Conservation (phyloP, 2,113 vertebrate genomes). For the Cariama cristata region DNA sequence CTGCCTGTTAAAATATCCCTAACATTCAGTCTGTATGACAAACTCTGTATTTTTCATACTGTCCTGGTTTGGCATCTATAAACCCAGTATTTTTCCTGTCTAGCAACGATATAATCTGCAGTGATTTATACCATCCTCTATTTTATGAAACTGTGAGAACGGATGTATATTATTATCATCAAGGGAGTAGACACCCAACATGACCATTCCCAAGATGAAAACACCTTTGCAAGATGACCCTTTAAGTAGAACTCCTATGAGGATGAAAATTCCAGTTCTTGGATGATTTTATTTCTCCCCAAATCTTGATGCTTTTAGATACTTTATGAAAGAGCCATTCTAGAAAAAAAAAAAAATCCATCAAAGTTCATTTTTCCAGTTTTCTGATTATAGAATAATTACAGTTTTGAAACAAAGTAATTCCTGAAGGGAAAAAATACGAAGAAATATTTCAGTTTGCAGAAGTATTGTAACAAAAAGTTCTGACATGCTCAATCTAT, state of each 20-base stretch:
- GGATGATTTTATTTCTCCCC: neutral
- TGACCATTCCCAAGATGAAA: neutral
- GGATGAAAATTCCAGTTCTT: neutral
- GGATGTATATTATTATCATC: neutral
- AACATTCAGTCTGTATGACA: neutral
- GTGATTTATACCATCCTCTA: neutral
- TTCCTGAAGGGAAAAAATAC: neutral
- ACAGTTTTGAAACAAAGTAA: neutral
- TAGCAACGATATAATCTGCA: neutral
- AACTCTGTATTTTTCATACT: neutral
- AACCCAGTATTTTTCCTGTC: neutral
- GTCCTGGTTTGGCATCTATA: neutral
- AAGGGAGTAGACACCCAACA: neutral
- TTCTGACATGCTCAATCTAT: neutral
- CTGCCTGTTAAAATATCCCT: neutral
- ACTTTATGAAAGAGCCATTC: neutral
- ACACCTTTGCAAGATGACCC: neutral
- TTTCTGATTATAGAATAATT: neutral
- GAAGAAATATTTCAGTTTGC: neutral
- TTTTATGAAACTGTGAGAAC: neutral
- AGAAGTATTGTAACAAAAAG: neutral
- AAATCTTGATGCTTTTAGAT: neutral
- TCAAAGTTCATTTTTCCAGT: neutral
- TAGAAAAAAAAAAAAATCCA: neutral
- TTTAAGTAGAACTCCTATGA: neutral